phyloP scores from a whole-genome alignment of 2,888 invertebrate genomes.

The Tachina lurida region DNA sequence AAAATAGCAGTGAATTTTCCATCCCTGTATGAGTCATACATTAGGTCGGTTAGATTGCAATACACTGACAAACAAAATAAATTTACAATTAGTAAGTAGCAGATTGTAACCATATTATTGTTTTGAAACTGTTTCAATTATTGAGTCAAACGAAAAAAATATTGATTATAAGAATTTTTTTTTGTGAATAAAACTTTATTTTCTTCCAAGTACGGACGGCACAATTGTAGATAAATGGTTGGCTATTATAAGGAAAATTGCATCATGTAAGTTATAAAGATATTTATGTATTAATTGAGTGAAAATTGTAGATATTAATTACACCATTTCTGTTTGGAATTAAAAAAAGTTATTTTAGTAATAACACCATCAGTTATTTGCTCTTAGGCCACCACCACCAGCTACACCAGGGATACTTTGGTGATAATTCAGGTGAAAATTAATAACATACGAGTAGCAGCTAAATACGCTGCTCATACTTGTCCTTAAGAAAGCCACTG shows the following conservation, averaged over 20 bases:
- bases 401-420: too few relatives aligned
- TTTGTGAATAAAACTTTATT: not conserved
- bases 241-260: constrained; percentile 9
- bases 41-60: constrained; percentile 16
- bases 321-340: constrained; percentile 19
- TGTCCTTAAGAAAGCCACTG: too few relatives aligned
- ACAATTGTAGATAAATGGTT: not conserved
- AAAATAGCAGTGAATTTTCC: not conserved
- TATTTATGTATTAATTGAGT: not conserved
- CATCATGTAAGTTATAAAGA: not conserved
- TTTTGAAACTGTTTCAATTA: constrained; percentile 7
- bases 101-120: constrained; percentile 38
- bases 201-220: not conserved
- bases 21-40: constrained; percentile 36
- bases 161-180: constrained; percentile 20
- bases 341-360: not conserved
- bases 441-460: too few relatives aligned
- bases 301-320: not conserved
- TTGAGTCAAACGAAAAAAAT: constrained; percentile 8
- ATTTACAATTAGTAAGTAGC: constrained; percentile 52
- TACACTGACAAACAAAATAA: not conserved
- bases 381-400: too few relatives aligned
- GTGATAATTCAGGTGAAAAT: too few relatives aligned
- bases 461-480: too few relatives aligned
- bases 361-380: too few relatives aligned